These are phyloP conservation scores for Notospermus geniculatus DNA, from an alignment of 1,140 invertebrate genomes.

Conservation along the genomic window DNA sequence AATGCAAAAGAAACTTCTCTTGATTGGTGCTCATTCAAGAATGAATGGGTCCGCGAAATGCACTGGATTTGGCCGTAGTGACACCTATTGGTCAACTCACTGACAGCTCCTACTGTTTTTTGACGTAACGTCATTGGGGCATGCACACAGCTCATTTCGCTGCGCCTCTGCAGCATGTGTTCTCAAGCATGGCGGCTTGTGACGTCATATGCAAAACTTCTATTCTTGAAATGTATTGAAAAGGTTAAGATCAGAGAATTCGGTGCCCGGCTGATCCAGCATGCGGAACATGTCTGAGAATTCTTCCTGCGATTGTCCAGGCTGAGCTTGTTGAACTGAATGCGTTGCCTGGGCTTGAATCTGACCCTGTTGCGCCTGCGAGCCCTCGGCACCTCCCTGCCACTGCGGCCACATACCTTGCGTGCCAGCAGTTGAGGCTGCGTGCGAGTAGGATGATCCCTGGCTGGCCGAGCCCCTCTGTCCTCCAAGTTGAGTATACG, in stretches of 20 bases:
- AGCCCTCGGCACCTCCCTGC: conserved; percentile 59
- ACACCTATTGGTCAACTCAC: too few species aligned
- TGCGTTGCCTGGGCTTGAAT: conserved; percentile 52
- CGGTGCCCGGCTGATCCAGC: conserved; percentile 60
- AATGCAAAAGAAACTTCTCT: too few species aligned
- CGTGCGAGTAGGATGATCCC: conserved; percentile 19
- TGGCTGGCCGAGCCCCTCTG: conserved; percentile 27
- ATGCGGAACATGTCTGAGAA: conserved; percentile 94
- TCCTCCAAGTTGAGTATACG: conserved; percentile 79
- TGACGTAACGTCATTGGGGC: too few species aligned
- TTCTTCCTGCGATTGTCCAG: conserved; percentile 66
- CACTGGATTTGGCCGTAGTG: too few species aligned
- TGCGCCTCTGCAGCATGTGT: too few species aligned
- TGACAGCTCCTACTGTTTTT: too few species aligned
- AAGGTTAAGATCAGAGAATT: conserved; percentile 76
- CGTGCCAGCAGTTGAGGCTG: conserved; percentile 21
- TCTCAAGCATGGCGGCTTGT: too few species aligned
- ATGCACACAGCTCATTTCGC: too few species aligned
- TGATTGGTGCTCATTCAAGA: too few species aligned
- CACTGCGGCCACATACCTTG: conserved; percentile 67
- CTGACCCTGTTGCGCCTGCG: conserved; percentile 42
- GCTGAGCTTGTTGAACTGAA: conserved; percentile 25
- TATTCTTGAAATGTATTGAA: conserved; percentile 74
- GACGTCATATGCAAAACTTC: too few species aligned
- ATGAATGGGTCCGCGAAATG: too few species aligned